phyloP scores from a whole-genome alignment of 2,888 invertebrate species.

The Omphaloscelis lunosa region DNA sequence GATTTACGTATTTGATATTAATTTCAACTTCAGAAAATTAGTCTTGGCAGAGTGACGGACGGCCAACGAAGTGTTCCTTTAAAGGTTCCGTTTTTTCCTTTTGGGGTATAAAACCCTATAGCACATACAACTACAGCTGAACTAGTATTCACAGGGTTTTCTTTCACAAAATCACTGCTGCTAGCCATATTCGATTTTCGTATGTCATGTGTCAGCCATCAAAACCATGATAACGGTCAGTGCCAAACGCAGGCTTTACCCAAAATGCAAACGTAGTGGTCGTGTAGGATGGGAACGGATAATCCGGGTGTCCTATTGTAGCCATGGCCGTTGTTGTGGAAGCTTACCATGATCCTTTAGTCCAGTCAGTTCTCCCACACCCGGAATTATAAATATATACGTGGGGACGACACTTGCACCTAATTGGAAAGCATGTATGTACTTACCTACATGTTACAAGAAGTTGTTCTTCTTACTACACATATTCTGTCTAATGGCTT shows the following conservation, averaged over 20 bases:
- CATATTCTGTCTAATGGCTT: not conserved
- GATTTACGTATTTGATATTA: no score
- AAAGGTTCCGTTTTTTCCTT: no score
- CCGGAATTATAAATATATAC: conserved; percentile 9
- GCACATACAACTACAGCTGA: not conserved
- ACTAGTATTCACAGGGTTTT: not conserved
- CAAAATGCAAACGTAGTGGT: conserved; percentile 10
- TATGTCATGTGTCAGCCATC: conserved; percentile 1
- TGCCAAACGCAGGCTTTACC: not conserved
- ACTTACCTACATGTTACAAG: not conserved
- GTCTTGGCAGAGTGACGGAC: no score
- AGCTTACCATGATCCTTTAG: conserved; percentile 30
- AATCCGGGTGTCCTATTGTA: conserved; percentile 45
- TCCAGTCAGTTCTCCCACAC: conserved; percentile 9
- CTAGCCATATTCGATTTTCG: not conserved
- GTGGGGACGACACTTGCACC: not conserved
- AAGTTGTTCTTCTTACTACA: not conserved
- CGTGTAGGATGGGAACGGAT: conserved; percentile 36
- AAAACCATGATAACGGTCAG: conserved; percentile 12
- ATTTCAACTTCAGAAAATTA: no score
- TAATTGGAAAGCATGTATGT: not conserved
- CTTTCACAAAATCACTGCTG: not conserved
- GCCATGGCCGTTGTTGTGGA: conserved; percentile 16
- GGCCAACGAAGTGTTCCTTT: no score
- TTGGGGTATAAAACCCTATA: no score